Evolutionary conservation across 2,797 vertebrate species (phyloP).

Genomic region (Enteromius fasciolatus): DNA sequence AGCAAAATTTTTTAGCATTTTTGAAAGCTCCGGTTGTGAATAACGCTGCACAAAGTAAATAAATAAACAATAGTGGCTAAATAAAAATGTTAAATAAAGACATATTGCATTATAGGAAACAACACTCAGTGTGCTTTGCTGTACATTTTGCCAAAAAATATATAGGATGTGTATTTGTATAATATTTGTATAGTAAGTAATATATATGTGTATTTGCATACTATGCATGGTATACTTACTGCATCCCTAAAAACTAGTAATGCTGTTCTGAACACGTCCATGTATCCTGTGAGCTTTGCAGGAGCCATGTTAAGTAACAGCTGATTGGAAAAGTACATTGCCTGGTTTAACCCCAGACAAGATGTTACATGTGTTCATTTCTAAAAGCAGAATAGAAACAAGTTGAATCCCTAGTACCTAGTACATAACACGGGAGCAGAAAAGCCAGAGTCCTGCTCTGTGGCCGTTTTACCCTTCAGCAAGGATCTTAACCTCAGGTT

Average conservation of each 20-base stretch:
- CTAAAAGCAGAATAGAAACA: conserved; percentile 18
- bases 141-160: not conserved
- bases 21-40: not conserved
- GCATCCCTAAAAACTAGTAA: not conserved
- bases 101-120: not conserved
- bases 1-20: too few species aligned
- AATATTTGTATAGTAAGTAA: too few species aligned
- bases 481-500: conserved; percentile 31
- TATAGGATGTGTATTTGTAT: not conserved
- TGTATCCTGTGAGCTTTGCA: conserved; percentile 12
- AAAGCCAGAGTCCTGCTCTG: conserved; percentile 25
- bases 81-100: not conserved
- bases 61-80: not conserved
- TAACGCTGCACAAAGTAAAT: not conserved
- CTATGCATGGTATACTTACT: not conserved
- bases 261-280: not conserved
- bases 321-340: conserved; percentile 1
- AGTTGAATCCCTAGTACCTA: not conserved
- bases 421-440: conserved; percentile 14
- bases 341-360: conserved; percentile 2
- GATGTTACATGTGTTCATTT: conserved; percentile 14
- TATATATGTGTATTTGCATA: not conserved
- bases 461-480: conserved; percentile 40
- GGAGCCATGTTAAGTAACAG: not conserved
- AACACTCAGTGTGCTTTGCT: not conserved